These are phyloP conservation scores for Gadopsis marmoratus DNA, from an alignment of 2,797 vertebrate species.

Conservation along the genomic window DNA sequence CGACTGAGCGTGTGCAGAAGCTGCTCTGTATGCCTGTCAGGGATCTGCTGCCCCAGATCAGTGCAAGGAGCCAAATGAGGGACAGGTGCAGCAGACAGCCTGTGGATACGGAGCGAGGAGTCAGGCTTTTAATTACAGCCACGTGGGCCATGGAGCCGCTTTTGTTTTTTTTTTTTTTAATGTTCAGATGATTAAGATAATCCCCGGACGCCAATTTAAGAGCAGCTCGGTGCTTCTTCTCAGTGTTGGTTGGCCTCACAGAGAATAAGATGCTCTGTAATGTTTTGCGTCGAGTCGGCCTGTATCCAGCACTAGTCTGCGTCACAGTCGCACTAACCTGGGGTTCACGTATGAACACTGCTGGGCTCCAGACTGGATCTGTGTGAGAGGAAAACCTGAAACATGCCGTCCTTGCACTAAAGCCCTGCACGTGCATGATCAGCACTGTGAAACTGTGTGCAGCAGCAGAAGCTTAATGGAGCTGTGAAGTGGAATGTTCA, in stretches of 20 bases:
- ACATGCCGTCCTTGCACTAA: not conserved
- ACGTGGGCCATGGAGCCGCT: conserved; percentile 52
- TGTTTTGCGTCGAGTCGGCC: not conserved
- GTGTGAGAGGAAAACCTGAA: not conserved
- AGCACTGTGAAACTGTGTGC: not conserved
- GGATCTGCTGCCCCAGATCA: conserved; percentile 70
- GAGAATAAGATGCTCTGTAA: conserved; percentile 9
- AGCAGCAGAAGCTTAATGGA: too few species aligned
- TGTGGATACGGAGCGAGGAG: conserved; percentile 59
- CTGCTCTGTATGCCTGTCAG: conserved; percentile 78
- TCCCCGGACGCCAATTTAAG: conserved; percentile 63
- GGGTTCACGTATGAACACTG: conserved; percentile 5
- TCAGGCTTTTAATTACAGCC: conserved; percentile 77
- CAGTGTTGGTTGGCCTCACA: conserved; percentile 1
- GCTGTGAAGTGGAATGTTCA: not conserved
- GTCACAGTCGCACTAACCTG: not conserved
- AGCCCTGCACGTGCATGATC: not conserved
- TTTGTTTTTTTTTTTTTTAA: conserved; percentile 40
- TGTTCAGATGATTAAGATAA: conserved; percentile 63
- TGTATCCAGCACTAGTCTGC: not conserved
- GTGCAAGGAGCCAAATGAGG: conserved; percentile 61
- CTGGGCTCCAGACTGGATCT: not conserved
- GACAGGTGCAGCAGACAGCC: conserved; percentile 78
- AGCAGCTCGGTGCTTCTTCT: conserved; percentile 27
- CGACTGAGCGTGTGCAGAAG: conserved; percentile 64